These are phyloP conservation scores for Andricus curvator DNA, from an alignment of 2,888 invertebrate genomes.

Conservation along the genomic window DNA sequence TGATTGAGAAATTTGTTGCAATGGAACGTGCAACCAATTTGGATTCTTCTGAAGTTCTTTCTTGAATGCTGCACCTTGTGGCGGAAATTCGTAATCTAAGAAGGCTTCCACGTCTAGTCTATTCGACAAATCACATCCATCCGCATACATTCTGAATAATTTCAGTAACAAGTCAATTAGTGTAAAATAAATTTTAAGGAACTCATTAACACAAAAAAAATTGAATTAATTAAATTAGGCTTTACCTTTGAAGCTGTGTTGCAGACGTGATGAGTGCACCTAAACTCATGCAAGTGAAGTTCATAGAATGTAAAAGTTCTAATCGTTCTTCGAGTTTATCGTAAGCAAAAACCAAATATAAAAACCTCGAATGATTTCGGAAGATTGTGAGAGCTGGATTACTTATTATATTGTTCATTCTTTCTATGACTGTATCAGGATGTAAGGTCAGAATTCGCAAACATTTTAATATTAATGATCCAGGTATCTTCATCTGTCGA, in stretches of 20 bases:
- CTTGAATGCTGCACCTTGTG: background rate
- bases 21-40: conserved; percentile 12
- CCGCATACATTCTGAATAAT: background rate
- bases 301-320: background rate
- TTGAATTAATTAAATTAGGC: background rate
- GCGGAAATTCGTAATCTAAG: conserved; percentile 10
- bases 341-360: background rate
- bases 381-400: background rate
- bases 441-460: background rate
- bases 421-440: background rate
- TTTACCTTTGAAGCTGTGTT: background rate
- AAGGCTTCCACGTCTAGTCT: background rate
- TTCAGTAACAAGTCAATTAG: background rate
- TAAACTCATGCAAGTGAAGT: background rate
- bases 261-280: background rate
- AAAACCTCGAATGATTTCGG: conserved; percentile 11
- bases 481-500: background rate
- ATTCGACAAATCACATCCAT: background rate
- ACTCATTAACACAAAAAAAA: background rate
- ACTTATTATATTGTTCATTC: background rate
- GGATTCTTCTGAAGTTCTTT: background rate
- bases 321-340: conserved; percentile 4
- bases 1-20: conserved; percentile 8
- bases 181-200: background rate
- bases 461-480: background rate